These are phyloP conservation scores for Trachemys scripta DNA, from an alignment of 2,113 vertebrate genomes.

Conservation along the genomic window DNA sequence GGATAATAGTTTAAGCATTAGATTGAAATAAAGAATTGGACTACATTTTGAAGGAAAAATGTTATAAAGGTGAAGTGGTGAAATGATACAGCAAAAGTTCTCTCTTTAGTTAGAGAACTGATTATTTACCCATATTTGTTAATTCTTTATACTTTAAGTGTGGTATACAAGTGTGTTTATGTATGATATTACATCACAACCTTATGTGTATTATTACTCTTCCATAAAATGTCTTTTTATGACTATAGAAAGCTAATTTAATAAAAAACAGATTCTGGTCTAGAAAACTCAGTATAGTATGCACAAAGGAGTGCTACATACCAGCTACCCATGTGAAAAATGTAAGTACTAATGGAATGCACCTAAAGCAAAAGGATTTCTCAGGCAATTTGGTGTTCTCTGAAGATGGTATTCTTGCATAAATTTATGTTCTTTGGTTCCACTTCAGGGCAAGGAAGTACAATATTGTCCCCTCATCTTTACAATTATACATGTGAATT, in stretches of 20 bases:
- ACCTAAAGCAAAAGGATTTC: background rate
- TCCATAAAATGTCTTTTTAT: background rate
- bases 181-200: background rate
- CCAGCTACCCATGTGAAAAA: background rate
- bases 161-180: background rate
- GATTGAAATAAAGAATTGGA: background rate
- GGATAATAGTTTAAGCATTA: slow-evolving; percentile 7
- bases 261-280: background rate
- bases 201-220: background rate
- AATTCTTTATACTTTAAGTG: too few species aligned
- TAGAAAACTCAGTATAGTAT: background rate
- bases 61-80: background rate
- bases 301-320: background rate
- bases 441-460: background rate
- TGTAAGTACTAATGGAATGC: background rate
- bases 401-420: background rate
- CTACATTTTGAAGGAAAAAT: background rate
- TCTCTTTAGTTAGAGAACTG: background rate
- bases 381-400: background rate
- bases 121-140: background rate
- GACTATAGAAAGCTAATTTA: background rate
- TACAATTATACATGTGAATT: background rate
- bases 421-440: background rate
- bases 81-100: background rate
- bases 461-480: background rate